Evolutionary conservation across 2,888 invertebrate genomes (phyloP).

Genomic region (Cataglyphis altisquamis): DNA sequence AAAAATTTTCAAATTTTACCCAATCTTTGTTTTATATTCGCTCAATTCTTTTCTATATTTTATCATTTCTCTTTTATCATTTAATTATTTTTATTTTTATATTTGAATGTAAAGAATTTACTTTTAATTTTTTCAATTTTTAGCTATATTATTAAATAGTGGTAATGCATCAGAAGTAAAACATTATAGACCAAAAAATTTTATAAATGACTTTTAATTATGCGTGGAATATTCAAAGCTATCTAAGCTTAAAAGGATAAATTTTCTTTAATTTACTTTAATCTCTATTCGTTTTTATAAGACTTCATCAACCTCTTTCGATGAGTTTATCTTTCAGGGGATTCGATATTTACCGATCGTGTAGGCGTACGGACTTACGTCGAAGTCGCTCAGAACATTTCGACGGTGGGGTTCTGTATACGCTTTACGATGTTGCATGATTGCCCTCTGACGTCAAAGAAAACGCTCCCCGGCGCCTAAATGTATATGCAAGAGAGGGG

Average conservation of each 20-base stretch:
- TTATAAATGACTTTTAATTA: not conserved
- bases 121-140: not conserved
- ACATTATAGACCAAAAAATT: not conserved
- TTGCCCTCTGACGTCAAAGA: slow-evolving; percentile 79
- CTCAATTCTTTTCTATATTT: not conserved
- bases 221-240: not conserved
- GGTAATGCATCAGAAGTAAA: not conserved
- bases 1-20: not conserved
- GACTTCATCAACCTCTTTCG: not conserved
- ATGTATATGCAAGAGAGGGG: slow-evolving; percentile 29
- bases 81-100: not conserved
- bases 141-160: not conserved
- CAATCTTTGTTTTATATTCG: not conserved
- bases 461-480: slow-evolving; percentile 45
- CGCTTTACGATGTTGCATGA: slow-evolving; percentile 75
- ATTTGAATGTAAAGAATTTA: not conserved
- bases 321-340: not conserved
- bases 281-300: not conserved
- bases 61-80: not conserved
- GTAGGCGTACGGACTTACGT: slow-evolving; percentile 35
- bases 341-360: slow-evolving; percentile 9
- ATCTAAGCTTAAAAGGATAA: not conserved
- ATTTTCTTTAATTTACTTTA: not conserved
- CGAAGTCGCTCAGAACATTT: slow-evolving; percentile 10
- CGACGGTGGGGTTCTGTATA: slow-evolving; percentile 42